These are phyloP conservation scores for Tetragnatha montana DNA, from an alignment of 2,888 invertebrate genomes.

Conservation along the genomic window DNA sequence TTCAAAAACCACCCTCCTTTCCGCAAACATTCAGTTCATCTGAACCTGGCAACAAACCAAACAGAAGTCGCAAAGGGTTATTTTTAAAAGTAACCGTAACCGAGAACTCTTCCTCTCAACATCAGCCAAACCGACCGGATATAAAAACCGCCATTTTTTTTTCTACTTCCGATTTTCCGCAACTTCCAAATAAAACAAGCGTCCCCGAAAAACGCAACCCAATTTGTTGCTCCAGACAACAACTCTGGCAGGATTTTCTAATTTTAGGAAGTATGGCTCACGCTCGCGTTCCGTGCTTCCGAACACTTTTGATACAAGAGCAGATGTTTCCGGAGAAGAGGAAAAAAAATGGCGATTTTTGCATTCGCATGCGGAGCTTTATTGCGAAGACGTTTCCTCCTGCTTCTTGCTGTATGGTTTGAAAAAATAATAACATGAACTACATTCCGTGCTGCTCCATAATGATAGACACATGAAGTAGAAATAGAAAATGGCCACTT, in stretches of 20 bases:
- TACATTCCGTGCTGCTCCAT: background rate
- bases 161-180: background rate
- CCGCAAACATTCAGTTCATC: background rate
- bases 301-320: background rate
- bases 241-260: background rate
- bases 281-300: background rate
- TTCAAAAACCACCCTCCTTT: background rate
- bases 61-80: background rate
- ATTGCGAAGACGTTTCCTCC: background rate
- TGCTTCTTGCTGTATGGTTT: background rate
- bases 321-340: background rate
- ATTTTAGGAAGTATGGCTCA: constrained; percentile 6
- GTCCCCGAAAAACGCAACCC: background rate
- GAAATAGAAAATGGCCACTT: background rate
- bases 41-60: background rate
- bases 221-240: constrained; percentile 2
- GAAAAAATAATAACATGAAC: background rate
- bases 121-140: background rate
- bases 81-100: constrained; percentile 9
- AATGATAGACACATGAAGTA: background rate
- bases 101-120: background rate
- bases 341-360: constrained; percentile 9
- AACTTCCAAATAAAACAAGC: constrained; percentile 4
- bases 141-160: background rate
- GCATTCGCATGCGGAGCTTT: background rate